Evolutionary conservation across 2,888 invertebrate species (phyloP).

Genomic region (Lycia hirtaria): DNA sequence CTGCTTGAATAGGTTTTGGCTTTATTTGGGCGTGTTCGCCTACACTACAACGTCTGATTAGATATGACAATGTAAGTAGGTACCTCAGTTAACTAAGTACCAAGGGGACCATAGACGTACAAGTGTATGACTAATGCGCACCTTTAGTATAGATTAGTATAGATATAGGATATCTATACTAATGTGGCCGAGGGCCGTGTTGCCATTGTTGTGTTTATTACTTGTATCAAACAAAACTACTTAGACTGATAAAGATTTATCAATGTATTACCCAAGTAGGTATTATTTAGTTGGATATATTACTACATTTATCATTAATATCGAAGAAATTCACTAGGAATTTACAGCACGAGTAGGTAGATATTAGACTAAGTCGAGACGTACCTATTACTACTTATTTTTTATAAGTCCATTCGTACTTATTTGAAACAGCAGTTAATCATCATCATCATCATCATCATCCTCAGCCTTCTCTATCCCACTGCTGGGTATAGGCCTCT

Average conservation of each 20-base stretch:
- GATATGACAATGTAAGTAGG: constrained; percentile 14
- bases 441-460: too few relatives aligned
- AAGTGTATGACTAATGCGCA: constrained; percentile 16
- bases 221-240: background rate
- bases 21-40: constrained; percentile 16
- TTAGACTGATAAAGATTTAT: constrained; percentile 3
- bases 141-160: background rate
- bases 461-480: too few relatives aligned
- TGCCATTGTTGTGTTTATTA: background rate
- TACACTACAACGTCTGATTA: constrained; percentile 4
- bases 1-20: constrained; percentile 3
- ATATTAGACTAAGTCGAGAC: too few relatives aligned
- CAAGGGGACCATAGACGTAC: background rate
- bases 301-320: background rate
- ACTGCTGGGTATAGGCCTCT: too few relatives aligned
- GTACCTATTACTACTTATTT: too few relatives aligned
- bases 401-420: too few relatives aligned
- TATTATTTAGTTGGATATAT: background rate
- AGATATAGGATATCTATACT: background rate
- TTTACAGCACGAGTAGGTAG: too few relatives aligned
- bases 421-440: too few relatives aligned
- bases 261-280: background rate
- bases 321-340: background rate
- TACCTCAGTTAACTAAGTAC: constrained; percentile 5
- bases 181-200: background rate